phyloP scores from a whole-genome alignment of 2,113 vertebrate species.

The Himantopus leucocephalus region DNA sequence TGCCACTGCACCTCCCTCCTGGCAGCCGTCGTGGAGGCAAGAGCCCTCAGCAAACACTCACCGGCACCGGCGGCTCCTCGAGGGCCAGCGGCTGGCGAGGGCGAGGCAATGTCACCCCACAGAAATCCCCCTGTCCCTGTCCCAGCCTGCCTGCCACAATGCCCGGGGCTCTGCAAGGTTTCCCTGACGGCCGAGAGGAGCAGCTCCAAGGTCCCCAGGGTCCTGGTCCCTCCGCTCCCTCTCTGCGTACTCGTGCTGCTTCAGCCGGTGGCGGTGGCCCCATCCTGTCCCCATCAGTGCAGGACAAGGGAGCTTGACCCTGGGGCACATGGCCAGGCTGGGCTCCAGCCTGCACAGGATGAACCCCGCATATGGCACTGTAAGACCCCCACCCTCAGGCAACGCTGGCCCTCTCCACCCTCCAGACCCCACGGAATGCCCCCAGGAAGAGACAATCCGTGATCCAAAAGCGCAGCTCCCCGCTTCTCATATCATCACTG shows the following conservation, averaged over 20 bases:
- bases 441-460: neutral
- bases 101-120: fast-evolving
- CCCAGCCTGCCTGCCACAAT: fast-evolving
- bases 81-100: neutral
- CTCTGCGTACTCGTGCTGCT: neutral
- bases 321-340: neutral
- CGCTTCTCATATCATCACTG: neutral
- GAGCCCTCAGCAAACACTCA: conserved; percentile 34
- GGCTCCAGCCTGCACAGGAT: neutral
- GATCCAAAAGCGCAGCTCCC: neutral
- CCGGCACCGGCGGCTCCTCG: neutral
- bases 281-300: neutral
- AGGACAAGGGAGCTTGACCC: neutral
- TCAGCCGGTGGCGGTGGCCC: fast-evolving
- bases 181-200: fast-evolving
- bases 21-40: neutral
- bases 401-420: neutral
- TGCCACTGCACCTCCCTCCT: neutral
- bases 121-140: neutral
- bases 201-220: neutral
- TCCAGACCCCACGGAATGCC: neutral
- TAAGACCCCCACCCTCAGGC: neutral
- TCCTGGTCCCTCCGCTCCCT: neutral
- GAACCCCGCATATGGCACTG: neutral
- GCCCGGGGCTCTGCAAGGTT: neutral